phyloP scores from a whole-genome alignment of 1,140 invertebrate species.

The Pseudomyrmex pallidus region DNA sequence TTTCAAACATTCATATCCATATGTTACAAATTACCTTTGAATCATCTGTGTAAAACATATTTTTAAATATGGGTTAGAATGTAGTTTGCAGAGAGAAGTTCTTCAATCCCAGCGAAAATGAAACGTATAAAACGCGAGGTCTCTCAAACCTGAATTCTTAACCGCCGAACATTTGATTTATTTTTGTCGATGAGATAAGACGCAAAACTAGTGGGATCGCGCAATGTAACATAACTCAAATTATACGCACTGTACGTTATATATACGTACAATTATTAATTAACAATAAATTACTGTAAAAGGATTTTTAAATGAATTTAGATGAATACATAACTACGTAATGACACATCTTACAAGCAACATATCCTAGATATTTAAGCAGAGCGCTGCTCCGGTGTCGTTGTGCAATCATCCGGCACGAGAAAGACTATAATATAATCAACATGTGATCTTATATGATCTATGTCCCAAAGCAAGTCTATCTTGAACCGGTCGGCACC shows the following conservation, averaged over 20 bases:
- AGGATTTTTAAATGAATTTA: slow-evolving; percentile 79
- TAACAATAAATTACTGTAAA: slow-evolving; percentile 75
- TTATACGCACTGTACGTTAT: slow-evolving; percentile 78
- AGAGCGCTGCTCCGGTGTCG: slow-evolving; percentile 71
- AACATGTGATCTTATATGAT: background rate
- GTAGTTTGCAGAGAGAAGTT: background rate
- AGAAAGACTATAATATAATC: background rate
- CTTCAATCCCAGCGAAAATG: background rate
- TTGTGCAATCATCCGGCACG: background rate
- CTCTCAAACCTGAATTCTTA: slow-evolving; percentile 39
- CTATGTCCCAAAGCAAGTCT: background rate
- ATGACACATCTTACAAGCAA: slow-evolving; percentile 83
- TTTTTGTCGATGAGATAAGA: slow-evolving; percentile 61
- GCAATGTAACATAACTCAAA: slow-evolving; percentile 81
- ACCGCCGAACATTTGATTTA: slow-evolving; percentile 66
- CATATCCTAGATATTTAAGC: slow-evolving; percentile 84
- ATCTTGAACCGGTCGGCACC: slow-evolving; percentile 13
- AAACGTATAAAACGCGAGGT: background rate
- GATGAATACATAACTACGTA: slow-evolving; percentile 80
- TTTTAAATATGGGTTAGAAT: background rate
- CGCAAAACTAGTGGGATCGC: slow-evolving; percentile 69
- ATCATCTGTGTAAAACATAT: background rate
- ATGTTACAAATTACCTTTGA: background rate
- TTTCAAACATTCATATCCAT: background rate
- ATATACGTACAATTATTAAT: slow-evolving; percentile 76